Base-by-base conservation (phyloP, 2,113 vertebrate genomes). In the Rhinolophus ferrumequinum region DNA sequence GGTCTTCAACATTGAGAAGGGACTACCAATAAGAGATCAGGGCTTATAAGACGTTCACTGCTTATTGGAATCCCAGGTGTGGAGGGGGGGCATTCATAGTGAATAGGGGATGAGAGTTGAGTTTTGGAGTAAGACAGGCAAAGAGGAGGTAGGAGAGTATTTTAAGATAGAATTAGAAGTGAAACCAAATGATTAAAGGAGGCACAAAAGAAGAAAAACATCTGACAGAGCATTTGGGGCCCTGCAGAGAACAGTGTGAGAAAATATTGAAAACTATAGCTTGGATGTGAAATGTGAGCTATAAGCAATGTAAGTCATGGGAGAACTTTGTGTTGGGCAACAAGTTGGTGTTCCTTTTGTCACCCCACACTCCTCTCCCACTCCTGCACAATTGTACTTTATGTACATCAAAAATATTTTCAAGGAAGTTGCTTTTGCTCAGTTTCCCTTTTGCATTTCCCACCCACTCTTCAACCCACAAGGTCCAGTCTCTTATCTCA, bases 61-160 rank as follows among this genome's bases (percentile, higher is more conserved):
- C 24, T 81, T 44, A 13, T 3, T 6, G 1, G 2, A 87, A 66
- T 90, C 26, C 50, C 5, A 41, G 35, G 41, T 50, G 47, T 10
- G 47, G 47, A 50, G 47, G 10, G 47, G 88, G 87, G 33, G 62
- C 18, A 16, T 8, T 83, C 21, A 28, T 15, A 5, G 41, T n/a
- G 8, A n/a, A 24, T 0, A 3, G n/a, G 41, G 47, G 30, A n/a
- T 5, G 35, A 54, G 19, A 56, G 9, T 4, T n/a, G 70, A 11
- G 54, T 56, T 90, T 72, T 38, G 35, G 73, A 72, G 38, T 9
- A 64, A 28, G 16, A 52, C 6, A 54, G 76, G 19, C 3, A 60
- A 73, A 22, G 14, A 75, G 15, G 11, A 90, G 38, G 6, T 26
- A 5, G 30, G 18, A n/a, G 35, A 82, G 5, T 83, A 62, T 60